phyloP scores from a whole-genome alignment of 2,113 vertebrate genomes.

The Platycercus adscitus region DNA sequence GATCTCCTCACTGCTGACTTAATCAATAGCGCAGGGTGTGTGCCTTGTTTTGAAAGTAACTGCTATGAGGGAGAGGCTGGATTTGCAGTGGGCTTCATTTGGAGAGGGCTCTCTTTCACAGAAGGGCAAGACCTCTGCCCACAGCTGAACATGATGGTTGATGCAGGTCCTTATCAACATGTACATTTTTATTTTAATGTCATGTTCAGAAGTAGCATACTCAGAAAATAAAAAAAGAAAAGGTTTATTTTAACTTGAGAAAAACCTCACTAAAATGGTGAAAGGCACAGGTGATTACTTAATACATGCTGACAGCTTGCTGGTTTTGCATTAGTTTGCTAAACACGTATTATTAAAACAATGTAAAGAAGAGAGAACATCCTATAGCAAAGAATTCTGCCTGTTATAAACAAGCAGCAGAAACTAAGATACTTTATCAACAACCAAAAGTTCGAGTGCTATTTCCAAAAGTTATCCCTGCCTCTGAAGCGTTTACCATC shows the following conservation, averaged over 20 bases:
- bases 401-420: background rate
- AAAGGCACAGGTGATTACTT: background rate
- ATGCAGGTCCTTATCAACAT: background rate
- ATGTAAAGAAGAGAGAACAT: rapidly evolving
- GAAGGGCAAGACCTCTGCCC: background rate
- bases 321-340: background rate
- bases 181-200: too few species aligned
- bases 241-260: background rate
- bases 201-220: background rate
- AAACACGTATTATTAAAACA: background rate
- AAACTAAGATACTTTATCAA: background rate
- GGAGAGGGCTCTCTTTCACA: background rate
- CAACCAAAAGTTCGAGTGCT: background rate
- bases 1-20: background rate
- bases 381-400: background rate
- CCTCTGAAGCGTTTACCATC: background rate
- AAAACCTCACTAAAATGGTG: background rate
- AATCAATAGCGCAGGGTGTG: background rate
- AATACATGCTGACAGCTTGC: rapidly evolving
- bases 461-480: background rate
- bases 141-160: rapidly evolving
- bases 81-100: background rate
- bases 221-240: background rate
- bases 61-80: background rate
- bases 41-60: background rate